Base-by-base conservation (phyloP, 2,113 vertebrate genomes). In the Petaurus breviceps region DNA sequence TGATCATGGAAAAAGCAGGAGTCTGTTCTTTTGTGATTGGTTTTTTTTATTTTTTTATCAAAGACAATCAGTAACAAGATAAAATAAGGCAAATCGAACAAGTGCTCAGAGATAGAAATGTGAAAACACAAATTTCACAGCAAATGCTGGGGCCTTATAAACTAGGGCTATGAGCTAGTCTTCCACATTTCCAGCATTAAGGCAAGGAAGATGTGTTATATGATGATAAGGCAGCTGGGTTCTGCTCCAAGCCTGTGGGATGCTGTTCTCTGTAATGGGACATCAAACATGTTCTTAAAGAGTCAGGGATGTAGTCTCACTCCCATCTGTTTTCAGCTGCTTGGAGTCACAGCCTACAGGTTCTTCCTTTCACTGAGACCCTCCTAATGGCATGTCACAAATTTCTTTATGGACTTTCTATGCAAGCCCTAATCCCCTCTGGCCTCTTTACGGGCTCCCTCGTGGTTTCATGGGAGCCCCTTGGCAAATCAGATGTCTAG, bases 1-100 rank as follows among this genome's bases (percentile, higher is more conserved):
- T 49, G 50, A 92, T 90, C 28, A 92, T 96, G 91, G n/a, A 84
- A 92, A 95, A 95, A 94, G 53, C 77, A 57, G 10, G 26, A 14
- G n/a, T 94, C 46, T 93, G 49, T 31, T 97, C 89, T 84, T 43
- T 53, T 54, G 11, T 8, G 90, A 47, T 49, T n/a, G 57, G 3
- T 51, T 96, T 94, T 28, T 92, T 46, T 92, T 28, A 91, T 46
- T 89, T 84, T 23, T 89, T 94, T 7, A 8, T 68, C 9, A 68
- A 94, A 94, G 94, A 84, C 68, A 52, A 93, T 92, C 53, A 54
- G 22, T 95, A 84, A 19, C 8, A 28, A 90, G 23, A 94, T 47
- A 93, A 91, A 94, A 93, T 57, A 95, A 46, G 22, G 43, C 16
- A 84, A 19, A 93, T 37, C 11, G 7, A 84, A 84, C 68, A 84